Evolutionary conservation across 1,140 invertebrate genomes (phyloP), one percentile per base, ranked within the genome.

Genomic region (Drosophila biarmipes): DNA sequence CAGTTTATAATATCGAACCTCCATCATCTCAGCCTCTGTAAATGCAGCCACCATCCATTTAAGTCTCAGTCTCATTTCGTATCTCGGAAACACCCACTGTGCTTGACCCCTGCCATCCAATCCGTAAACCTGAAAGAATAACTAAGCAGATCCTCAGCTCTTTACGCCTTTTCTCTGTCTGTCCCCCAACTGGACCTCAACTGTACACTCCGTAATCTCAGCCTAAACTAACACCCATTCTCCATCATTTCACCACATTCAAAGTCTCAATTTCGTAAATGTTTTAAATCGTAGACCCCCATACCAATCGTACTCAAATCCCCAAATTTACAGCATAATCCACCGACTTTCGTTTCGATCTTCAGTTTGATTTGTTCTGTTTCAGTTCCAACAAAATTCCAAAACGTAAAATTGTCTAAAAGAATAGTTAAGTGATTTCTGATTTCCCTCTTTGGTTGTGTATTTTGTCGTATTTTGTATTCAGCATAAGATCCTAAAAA

Each of bases 381-480:
- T 56, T 69, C 10, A 19, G 11, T 49, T 69, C 17, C 12, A 55
- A 69, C 49, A 69, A 71, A 71, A 71, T 69, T 71, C 27, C 46
- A 68, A 69, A 35, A 31, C 43, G 17, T 21, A 61, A 67, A 64
- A 64, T 27, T 43, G 38, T 54, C 34, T 27, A 37, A 68, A 67
- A 68, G 38, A 54, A 68, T 48, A 40, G 15, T 21, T n/a, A 53
- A 67, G 8, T 67, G 34, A 46, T 11, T 38, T 67, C 0, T 46
- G n/a, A 45, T 48, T 69, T 57, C 0, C 11, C 7, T 14, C 10
- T 52, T 45, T 43, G 7, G 24, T 55, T 56, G 29, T 37, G 54
- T 21, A 56, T 52, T 51, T 52, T 51, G 17, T 69, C 17, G 61
- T 68, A 43, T 54, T 67, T 75, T 77, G 64, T 69, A 45, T 59